Evolutionary conservation across 53 echinoderm and acorn worm genomes (phyloP).

Genomic region (Apostichopus leukothele): DNA sequence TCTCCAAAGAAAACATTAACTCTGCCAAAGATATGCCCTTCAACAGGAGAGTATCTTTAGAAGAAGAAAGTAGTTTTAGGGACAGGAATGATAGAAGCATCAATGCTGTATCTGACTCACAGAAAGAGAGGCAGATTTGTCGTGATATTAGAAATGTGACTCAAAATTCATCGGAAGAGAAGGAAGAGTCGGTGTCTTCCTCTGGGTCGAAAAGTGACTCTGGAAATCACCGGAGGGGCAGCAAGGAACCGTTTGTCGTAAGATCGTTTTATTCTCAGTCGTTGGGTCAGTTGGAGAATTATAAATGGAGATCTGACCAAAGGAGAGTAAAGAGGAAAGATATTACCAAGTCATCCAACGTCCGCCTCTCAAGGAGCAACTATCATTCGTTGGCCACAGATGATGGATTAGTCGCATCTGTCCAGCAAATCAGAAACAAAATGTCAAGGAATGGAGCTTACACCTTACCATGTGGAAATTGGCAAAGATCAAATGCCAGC

Average conservation of each 20-base stretch:
- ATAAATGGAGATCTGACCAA: neutral
- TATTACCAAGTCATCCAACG: neutral
- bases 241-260: neutral
- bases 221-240: neutral
- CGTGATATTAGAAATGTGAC: neutral
- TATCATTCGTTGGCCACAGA: too few species aligned
- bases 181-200: neutral
- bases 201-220: neutral
- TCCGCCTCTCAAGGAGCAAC: too few species aligned
- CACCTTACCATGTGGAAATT: too few species aligned
- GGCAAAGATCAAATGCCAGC: too few species aligned
- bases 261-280: conserved; percentile 10
- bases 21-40: neutral
- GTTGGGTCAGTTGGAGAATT: neutral
- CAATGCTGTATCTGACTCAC: neutral
- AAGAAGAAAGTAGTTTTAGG: neutral
- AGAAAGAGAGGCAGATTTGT: neutral
- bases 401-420: too few species aligned
- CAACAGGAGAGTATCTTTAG: neutral
- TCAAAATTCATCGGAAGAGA: conserved; percentile 5
- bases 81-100: neutral
- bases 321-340: neutral
- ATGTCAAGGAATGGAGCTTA: too few species aligned
- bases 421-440: too few species aligned
- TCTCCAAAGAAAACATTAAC: neutral